Evolutionary conservation across 2,113 vertebrate species (phyloP).

Genomic region (Amphiprion ocellaris): DNA sequence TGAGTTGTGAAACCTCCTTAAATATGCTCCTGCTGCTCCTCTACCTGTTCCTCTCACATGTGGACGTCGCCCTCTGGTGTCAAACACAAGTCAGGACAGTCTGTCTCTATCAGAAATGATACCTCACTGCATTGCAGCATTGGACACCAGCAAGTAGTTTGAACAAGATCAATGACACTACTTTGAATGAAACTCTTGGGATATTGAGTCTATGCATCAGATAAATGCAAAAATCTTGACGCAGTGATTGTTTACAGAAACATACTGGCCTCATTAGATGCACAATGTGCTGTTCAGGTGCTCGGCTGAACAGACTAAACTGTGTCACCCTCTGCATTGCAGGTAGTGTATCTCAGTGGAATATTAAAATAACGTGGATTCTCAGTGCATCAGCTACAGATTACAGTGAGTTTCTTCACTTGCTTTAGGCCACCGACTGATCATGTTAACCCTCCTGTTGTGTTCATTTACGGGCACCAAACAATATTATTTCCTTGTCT

Average conservation of each 20-base stretch:
- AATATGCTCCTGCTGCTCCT: conserved; percentile 5
- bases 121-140: conserved; percentile 84
- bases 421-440: not conserved
- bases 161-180: conserved; percentile 33
- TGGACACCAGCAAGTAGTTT: conserved; percentile 44
- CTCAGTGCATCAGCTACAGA: conserved; percentile 1
- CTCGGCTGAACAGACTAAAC: conserved; percentile 40
- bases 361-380: conserved; percentile 13
- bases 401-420: not conserved
- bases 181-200: conserved; percentile 29
- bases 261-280: conserved; percentile 7
- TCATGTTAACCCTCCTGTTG: not conserved
- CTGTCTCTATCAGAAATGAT: conserved; percentile 19
- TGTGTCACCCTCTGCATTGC: conserved; percentile 67
- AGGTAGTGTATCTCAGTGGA: conserved; percentile 45
- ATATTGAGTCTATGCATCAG: not conserved
- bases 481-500: too few relatives aligned
- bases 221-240: not conserved
- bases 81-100: conserved; percentile 30
- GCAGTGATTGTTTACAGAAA: not conserved
- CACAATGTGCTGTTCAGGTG: conserved; percentile 13
- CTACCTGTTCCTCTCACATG: conserved; percentile 29
- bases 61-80: conserved; percentile 79
- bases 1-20: not conserved
- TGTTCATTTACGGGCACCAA: too few relatives aligned